Evolutionary conservation across 2,888 invertebrate genomes (phyloP).

Genomic region (Meliscaeva auricollis): DNA sequence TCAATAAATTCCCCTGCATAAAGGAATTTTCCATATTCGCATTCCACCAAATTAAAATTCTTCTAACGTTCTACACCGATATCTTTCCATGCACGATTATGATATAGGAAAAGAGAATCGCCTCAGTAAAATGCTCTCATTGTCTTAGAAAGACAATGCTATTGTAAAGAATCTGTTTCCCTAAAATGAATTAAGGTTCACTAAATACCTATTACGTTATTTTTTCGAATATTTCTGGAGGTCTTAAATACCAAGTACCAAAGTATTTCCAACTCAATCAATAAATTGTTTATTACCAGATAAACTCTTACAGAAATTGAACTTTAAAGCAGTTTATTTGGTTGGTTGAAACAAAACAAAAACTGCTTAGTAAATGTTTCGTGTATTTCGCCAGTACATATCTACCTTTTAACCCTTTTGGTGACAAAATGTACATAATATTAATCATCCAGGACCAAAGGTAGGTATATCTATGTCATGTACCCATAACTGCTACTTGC

Average conservation of each 20-base stretch:
- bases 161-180: slow-evolving; percentile 17
- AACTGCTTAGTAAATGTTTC: too few species aligned
- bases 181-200: neutral
- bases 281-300: slow-evolving; percentile 63
- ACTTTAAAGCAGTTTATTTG: neutral
- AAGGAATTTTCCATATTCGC: slow-evolving; percentile 35
- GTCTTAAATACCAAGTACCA: slow-evolving; percentile 17
- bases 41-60: slow-evolving; percentile 17
- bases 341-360: too few species aligned
- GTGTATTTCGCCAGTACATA: neutral
- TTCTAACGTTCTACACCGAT: neutral
- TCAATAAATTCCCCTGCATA: slow-evolving; percentile 22
- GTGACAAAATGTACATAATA: slow-evolving; percentile 6
- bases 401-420: too few species aligned
- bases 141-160: neutral
- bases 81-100: neutral
- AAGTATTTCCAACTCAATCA: slow-evolving; percentile 58
- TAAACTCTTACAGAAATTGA: slow-evolving; percentile 31
- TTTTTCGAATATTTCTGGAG: slow-evolving; percentile 14
- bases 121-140: slow-evolving; percentile 20
- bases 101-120: slow-evolving; percentile 41
- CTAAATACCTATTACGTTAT: neutral
- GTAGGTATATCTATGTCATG: neutral
- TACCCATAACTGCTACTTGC: neutral
- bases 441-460: slow-evolving; percentile 34